These are phyloP conservation scores for Triplophysa yarkandensis DNA, from an alignment of 2,797 vertebrate genomes.

Conservation along the genomic window DNA sequence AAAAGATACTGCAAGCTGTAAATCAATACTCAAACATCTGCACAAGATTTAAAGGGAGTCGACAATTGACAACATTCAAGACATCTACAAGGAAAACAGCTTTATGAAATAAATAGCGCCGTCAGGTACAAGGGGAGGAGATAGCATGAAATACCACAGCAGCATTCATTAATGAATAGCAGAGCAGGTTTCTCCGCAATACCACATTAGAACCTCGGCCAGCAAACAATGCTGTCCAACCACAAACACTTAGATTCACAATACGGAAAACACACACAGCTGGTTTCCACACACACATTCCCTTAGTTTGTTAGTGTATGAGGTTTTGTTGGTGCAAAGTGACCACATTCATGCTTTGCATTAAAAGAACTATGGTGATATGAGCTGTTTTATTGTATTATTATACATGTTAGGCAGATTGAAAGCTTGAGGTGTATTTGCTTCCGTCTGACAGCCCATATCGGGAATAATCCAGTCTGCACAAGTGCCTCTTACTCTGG, in stretches of 20 bases:
- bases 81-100: neutral
- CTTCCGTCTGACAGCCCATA: slow-evolving; percentile 11
- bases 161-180: neutral
- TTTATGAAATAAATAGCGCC: slow-evolving; percentile 19
- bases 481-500: slow-evolving; percentile 46
- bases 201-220: neutral
- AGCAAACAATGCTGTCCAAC: slow-evolving; percentile 17
- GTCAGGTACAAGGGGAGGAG: slow-evolving; percentile 20
- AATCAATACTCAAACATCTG: slow-evolving; percentile 3
- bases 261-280: slow-evolving; percentile 1
- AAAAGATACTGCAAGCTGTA: slow-evolving; percentile 27
- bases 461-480: slow-evolving; percentile 24
- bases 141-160: neutral
- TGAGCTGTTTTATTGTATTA: slow-evolving; percentile 13
- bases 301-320: slow-evolving; percentile 30
- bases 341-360: slow-evolving; percentile 21
- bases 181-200: slow-evolving; percentile 19
- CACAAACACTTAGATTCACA: neutral
- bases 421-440: slow-evolving; percentile 33
- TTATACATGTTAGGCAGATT: slow-evolving; percentile 19
- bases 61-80: slow-evolving; percentile 12
- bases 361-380: slow-evolving; percentile 3
- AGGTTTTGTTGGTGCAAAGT: slow-evolving; percentile 35
- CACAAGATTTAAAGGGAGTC: neutral
- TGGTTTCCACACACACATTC: slow-evolving; percentile 15